Evolutionary conservation across 2,113 vertebrate genomes (phyloP), one percentile per base, ranked within the genome.

Genomic region (Triplophysa rosa): DNA sequence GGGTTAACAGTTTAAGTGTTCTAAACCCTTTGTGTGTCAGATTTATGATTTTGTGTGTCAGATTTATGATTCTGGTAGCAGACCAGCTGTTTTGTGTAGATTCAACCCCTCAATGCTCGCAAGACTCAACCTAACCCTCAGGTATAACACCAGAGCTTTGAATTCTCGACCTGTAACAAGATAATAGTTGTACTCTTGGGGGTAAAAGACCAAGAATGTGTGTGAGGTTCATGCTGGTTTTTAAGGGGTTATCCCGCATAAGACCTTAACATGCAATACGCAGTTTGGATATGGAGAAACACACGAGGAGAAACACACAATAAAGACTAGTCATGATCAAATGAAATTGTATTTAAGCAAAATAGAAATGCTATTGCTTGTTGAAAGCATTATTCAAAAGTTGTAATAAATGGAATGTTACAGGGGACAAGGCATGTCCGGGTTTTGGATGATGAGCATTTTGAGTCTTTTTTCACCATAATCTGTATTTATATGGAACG

Each of bases 171-270:
- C 65, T 24, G 14, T 40, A 77, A 33, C 63, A 61, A 16, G 29
- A 12, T 5, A 17, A 62, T 7, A 78, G 29, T 64, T 58, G 71
- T 82, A 29, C 81, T 72, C 52, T 40, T 66, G 68, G 67, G 8
- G 4, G 26, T 58, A 49, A 21, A 67, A 81, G 85, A 78, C 82
- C 29, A 82, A 77, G 81, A 87, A 83, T 45, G 77, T 58, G 73
- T 47, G 42, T 58, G 78, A 81, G 82, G 67, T 61, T 71, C 71
- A 71, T 56, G 45, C 63, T 74, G 19, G 64, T 65, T 62, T 45
- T 83, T 81, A 49, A 61, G 29, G 76, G 74, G 45, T 85, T 42
- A 12, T 65, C 63, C 29, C 19, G n/a, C 10, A 42, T 67, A 42
- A 47, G 45, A 13, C 10, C 10, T 10, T 12, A 47, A 47, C 45